Evolutionary conservation across 2,113 vertebrate genomes (phyloP).

Genomic region (Neolamprologus sp.): DNA sequence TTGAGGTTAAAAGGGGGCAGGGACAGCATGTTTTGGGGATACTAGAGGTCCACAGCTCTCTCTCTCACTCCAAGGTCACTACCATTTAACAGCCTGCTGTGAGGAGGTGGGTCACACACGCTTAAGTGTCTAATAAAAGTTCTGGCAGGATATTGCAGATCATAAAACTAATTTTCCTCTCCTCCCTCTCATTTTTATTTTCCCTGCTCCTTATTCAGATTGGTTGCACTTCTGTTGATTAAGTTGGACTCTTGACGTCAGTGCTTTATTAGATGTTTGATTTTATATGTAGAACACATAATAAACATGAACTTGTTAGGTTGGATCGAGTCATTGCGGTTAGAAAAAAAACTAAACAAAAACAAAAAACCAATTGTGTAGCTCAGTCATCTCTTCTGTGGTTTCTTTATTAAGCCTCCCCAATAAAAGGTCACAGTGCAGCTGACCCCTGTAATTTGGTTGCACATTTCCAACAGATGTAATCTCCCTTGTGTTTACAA

Average conservation of each 20-base stretch:
- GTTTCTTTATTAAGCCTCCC: background rate
- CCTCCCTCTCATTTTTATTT: background rate
- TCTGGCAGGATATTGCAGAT: constrained; percentile 65
- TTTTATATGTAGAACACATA: background rate
- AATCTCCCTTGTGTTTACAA: background rate
- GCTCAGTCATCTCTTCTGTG: background rate
- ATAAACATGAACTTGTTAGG: background rate
- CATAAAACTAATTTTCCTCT: constrained; percentile 58
- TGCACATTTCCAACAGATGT: background rate
- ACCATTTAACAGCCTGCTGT: constrained; percentile 53
- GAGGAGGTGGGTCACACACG: constrained; percentile 46
- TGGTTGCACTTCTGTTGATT: background rate
- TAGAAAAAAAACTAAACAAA: background rate
- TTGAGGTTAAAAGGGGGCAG: background rate
- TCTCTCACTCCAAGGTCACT: constrained; percentile 23
- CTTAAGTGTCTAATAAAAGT: constrained; percentile 62
- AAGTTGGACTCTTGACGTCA: background rate
- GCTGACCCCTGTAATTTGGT: background rate
- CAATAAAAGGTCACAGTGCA: background rate
- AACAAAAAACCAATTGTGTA: background rate
- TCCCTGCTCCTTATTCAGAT: background rate
- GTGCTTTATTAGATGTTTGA: background rate
- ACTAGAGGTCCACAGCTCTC: background rate
- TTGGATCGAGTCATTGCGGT: background rate
- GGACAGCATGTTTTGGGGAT: background rate